Evolutionary conservation across 92 coral and sea anemone genomes (phyloP).

Genomic region (Meandrina meandrites): DNA sequence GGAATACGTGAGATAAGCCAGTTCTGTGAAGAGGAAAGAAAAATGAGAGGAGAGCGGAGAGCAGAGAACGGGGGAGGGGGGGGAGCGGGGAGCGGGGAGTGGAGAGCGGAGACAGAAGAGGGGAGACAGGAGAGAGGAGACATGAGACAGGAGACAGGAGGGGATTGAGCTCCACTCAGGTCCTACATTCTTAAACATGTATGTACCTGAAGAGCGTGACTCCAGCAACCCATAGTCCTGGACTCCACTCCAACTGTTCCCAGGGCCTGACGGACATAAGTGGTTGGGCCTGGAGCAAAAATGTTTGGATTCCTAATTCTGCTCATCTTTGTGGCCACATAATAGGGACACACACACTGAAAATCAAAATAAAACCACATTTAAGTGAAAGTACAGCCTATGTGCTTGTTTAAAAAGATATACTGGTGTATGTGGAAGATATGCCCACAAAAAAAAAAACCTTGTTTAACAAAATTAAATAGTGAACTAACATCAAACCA

Average conservation of each 20-base stretch:
- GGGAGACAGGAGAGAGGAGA: no score
- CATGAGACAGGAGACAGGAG: neutral
- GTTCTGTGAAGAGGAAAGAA: slow-evolving; percentile 29
- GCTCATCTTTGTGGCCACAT: slow-evolving; percentile 87
- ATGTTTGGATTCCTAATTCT: slow-evolving; percentile 59
- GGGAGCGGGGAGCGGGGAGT: no score
- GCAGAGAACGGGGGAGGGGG: no score
- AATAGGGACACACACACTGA: slow-evolving; percentile 80
- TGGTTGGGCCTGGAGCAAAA: slow-evolving; percentile 66
- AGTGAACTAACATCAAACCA: no score
- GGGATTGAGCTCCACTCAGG: neutral
- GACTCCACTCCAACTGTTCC: slow-evolving; percentile 79
- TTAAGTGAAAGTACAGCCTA: neutral
- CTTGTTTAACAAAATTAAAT: no score
- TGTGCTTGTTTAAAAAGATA: no score
- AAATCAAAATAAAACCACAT: neutral
- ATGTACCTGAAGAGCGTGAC: slow-evolving; percentile 81
- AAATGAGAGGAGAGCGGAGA: neutral
- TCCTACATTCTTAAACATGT: neutral
- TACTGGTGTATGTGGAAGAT: no score
- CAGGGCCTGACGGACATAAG: slow-evolving; percentile 75
- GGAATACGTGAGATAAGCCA: slow-evolving; percentile 63
- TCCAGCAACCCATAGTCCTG: slow-evolving; percentile 84
- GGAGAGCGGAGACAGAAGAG: neutral
- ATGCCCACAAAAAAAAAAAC: no score